phyloP scores from a whole-genome alignment of 1,140 invertebrate genomes.

The Seison nebaliae region DNA sequence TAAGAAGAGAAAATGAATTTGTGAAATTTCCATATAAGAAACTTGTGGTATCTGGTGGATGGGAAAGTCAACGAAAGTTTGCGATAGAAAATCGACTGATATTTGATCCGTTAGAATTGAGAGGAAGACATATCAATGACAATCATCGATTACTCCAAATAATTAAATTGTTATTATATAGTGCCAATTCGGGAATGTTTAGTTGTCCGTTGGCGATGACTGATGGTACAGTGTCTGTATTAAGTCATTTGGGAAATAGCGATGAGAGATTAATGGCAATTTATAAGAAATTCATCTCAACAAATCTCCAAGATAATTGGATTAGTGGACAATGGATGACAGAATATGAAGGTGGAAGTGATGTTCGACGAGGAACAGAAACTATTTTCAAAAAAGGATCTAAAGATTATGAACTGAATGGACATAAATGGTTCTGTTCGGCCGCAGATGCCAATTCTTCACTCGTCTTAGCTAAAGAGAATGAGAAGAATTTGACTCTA shows the following conservation, averaged over 20 bases:
- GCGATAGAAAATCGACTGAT: too few relatives aligned
- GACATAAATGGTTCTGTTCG: conserved; percentile 36
- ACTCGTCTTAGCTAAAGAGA: conserved; percentile 27
- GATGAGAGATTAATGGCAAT: too few relatives aligned
- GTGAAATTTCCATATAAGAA: too few relatives aligned
- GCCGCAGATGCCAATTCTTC: conserved; percentile 38
- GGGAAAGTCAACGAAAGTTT: too few relatives aligned
- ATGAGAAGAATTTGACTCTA: conserved; percentile 31
- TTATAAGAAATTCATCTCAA: too few relatives aligned
- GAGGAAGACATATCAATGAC: too few relatives aligned
- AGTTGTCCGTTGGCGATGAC: conserved; percentile 39
- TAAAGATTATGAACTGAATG: conserved; percentile 30
- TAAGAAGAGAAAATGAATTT: too few relatives aligned
- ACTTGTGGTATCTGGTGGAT: too few relatives aligned
- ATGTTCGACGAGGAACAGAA: conserved; percentile 36
- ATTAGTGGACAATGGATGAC: conserved; percentile 42
- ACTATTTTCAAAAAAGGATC: conserved; percentile 30
- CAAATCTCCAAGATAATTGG: too few relatives aligned
- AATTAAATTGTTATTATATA: conserved; percentile 33
- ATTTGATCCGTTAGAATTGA: too few relatives aligned
- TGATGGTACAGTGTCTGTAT: conserved; percentile 37
- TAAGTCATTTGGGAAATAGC: too few relatives aligned
- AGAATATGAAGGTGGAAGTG: conserved; percentile 36
- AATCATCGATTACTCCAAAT: conserved; percentile 35
- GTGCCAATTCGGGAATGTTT: conserved; percentile 33